Conservation (phyloP, 2,113 vertebrate species). For the Neoarius graeffei region DNA sequence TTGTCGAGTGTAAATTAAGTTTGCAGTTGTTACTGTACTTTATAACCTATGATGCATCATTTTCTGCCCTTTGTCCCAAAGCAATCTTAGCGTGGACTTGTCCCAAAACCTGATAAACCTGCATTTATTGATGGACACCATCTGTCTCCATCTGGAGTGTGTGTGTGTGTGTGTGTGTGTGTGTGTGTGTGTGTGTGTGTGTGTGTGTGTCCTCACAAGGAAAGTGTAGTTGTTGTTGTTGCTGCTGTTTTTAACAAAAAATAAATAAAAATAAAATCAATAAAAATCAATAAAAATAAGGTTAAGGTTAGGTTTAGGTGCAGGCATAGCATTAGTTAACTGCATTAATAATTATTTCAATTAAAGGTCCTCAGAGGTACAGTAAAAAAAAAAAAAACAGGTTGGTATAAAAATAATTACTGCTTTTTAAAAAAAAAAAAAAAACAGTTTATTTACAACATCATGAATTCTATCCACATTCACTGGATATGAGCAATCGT, state of each 20-base stretch:
- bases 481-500: too few relatives aligned
- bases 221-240: too few relatives aligned
- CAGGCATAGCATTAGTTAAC: too few relatives aligned
- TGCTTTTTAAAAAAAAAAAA: background rate
- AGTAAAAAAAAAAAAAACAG: background rate
- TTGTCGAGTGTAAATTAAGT: background rate
- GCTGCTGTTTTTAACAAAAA: too few relatives aligned
- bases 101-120: constrained; percentile 10
- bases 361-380: too few relatives aligned
- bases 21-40: background rate
- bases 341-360: too few relatives aligned
- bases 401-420: background rate
- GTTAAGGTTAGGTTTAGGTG: too few relatives aligned
- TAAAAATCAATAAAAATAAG: too few relatives aligned
- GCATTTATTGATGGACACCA: constrained; percentile 16
- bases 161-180: background rate
- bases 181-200: background rate
- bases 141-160: background rate
- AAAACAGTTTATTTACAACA: background rate
- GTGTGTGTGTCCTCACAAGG: background rate
- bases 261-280: too few relatives aligned
- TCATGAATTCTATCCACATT: background rate
- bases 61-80: background rate
- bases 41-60: background rate
- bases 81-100: background rate